Evolutionary conservation across 2,888 invertebrate genomes (phyloP).

Genomic region (Lithophane ornitopus): DNA sequence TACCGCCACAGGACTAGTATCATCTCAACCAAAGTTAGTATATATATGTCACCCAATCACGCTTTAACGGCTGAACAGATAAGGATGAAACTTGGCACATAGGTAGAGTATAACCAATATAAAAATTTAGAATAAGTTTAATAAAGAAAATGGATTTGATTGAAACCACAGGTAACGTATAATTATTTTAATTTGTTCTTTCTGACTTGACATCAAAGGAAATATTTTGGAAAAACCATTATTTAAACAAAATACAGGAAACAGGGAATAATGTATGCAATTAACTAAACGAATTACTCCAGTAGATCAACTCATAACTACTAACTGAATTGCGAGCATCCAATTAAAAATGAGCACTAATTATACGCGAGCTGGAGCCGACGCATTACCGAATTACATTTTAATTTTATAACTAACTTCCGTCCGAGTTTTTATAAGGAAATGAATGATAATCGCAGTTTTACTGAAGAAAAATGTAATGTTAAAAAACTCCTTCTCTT

Average conservation of each 20-base stretch:
- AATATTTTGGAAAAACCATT: not conserved
- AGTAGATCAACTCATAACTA: slow-evolving; percentile 48
- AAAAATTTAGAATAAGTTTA: not conserved
- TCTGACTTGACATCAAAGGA: too few relatives aligned
- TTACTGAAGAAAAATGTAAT: not conserved
- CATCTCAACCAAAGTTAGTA: too few relatives aligned
- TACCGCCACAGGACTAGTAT: too few relatives aligned
- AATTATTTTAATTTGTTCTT: too few relatives aligned
- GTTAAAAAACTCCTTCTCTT: too few relatives aligned
- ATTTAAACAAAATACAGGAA: slow-evolving; percentile 14
- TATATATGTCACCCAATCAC: not conserved
- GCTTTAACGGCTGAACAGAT: not conserved
- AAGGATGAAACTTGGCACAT: not conserved
- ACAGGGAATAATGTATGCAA: slow-evolving; percentile 32
- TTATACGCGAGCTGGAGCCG: slow-evolving; percentile 24
- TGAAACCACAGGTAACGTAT: too few relatives aligned
- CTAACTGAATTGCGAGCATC: slow-evolving; percentile 50
- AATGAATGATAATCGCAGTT: not conserved
- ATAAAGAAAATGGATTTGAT: too few relatives aligned
- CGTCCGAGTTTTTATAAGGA: not conserved
- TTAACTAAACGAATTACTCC: slow-evolving; percentile 53
- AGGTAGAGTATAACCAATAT: not conserved
- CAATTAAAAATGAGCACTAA: slow-evolving; percentile 59
- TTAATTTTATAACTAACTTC: slow-evolving; percentile 47
- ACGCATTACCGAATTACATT: slow-evolving; percentile 60